Conservation (phyloP, 2,888 invertebrate genomes). For the Neocrepidodera transversa region DNA sequence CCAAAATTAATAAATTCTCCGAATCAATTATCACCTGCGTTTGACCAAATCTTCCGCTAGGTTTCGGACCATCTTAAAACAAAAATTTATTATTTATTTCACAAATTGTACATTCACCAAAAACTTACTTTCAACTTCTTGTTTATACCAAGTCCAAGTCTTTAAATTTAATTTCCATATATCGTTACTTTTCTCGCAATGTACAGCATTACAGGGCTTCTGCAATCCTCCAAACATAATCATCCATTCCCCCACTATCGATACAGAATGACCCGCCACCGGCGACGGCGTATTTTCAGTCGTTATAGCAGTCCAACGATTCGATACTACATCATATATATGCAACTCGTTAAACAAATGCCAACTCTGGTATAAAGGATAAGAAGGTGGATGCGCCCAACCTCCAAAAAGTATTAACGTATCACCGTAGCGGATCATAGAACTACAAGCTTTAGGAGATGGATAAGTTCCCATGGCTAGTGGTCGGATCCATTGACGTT, state of each 20-base stretch:
- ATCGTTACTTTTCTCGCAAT: conserved; percentile 73
- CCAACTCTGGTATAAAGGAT: conserved; percentile 84
- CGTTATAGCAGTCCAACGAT: conserved; percentile 78
- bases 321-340: conserved; percentile 79
- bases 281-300: conserved; percentile 73
- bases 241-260: conserved; percentile 82
- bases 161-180: conserved; percentile 88
- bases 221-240: conserved; percentile 71
- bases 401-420: conserved; percentile 81
- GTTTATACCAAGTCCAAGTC: conserved; percentile 79
- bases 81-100: conserved; percentile 1
- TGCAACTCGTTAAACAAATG: conserved; percentile 93
- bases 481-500: conserved; percentile 83
- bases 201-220: conserved; percentile 55
- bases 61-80: conserved; percentile 47
- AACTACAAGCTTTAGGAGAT: conserved; percentile 94
- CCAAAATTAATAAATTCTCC: conserved; percentile 79
- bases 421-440: conserved; percentile 87
- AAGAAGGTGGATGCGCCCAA: conserved; percentile 90
- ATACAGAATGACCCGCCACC: conserved; percentile 92
- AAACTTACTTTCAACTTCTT: conserved; percentile 63
- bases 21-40: conserved; percentile 86
- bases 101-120: not conserved
- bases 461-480: conserved; percentile 88
- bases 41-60: conserved; percentile 79